Conservation (phyloP, 2,113 vertebrate species). For the Penelope pileata region DNA sequence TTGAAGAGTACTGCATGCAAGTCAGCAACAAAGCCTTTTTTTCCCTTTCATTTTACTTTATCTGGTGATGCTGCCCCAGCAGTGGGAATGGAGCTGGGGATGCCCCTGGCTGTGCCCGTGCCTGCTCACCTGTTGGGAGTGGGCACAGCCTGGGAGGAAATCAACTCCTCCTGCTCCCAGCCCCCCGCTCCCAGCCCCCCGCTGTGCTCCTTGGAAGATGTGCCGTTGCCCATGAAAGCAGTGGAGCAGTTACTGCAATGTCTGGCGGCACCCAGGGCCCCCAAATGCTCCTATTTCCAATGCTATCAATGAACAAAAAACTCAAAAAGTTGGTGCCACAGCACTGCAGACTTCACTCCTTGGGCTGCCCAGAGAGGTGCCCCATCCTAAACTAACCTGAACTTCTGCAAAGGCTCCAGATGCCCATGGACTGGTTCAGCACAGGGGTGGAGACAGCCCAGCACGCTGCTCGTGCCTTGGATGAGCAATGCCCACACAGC, state of each 20-base stretch:
- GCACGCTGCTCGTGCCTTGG: rapidly evolving
- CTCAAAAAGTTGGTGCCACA: rapidly evolving
- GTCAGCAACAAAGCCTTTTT: not conserved
- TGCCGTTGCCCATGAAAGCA: not conserved
- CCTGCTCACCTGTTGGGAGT: not conserved
- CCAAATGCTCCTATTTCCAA: not conserved
- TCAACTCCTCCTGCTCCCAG: too few species aligned
- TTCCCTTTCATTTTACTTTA: too few species aligned
- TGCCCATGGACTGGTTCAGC: rapidly evolving
- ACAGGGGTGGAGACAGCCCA: not conserved
- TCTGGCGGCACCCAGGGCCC: not conserved
- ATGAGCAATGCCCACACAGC: rapidly evolving
- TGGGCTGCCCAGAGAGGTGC: not conserved
- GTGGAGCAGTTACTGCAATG: not conserved
- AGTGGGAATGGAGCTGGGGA: too few species aligned
- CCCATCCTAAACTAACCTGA: not conserved
- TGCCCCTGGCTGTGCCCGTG: not conserved
- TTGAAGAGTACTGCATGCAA: not conserved
- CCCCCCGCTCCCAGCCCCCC: constrained; percentile 24
- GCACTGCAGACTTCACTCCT: not conserved
- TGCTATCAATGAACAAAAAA: not conserved
- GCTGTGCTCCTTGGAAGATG: not conserved
- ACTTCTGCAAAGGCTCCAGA: not conserved
- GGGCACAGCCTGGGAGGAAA: constrained; percentile 63
- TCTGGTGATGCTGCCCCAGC: too few species aligned